Evolutionary conservation across 2,888 invertebrate genomes (phyloP).

Genomic region (Leptothorax acervorum): DNA sequence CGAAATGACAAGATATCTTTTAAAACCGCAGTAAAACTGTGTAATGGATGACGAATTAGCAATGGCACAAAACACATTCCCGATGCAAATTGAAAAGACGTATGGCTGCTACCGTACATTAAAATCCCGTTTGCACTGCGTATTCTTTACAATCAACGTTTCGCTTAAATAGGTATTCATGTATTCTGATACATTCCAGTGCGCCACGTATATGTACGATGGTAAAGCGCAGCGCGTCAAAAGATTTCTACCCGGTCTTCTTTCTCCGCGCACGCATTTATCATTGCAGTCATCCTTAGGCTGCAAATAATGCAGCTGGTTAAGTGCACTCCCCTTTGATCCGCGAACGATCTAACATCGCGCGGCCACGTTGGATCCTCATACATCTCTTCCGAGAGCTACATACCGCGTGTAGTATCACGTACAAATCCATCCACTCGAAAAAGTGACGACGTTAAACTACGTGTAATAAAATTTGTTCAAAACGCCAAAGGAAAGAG

Average conservation of each 20-base stretch:
- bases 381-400: constrained; percentile 49
- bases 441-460: constrained; percentile 41
- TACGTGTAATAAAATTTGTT: constrained; percentile 21
- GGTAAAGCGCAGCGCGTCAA: constrained; percentile 50
- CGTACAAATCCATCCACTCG: constrained; percentile 40
- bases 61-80: constrained; percentile 22
- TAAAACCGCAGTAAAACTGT: constrained; percentile 29
- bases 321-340: constrained; percentile 58
- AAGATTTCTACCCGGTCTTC: constrained; percentile 50
- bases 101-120: constrained; percentile 48
- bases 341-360: constrained; percentile 54
- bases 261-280: constrained; percentile 53
- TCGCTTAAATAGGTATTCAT: constrained; percentile 56
- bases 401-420: constrained; percentile 44
- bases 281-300: constrained; percentile 56
- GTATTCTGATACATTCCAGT: constrained; percentile 57
- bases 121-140: constrained; percentile 52
- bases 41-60: constrained; percentile 33
- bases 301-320: constrained; percentile 57
- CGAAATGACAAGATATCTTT: constrained; percentile 1
- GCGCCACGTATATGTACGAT: constrained; percentile 35
- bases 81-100: constrained; percentile 50
- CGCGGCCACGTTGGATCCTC: constrained; percentile 44
- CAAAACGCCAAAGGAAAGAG: background rate
- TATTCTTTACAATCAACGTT: constrained; percentile 54